Evolutionary conservation across 2,888 invertebrate species (phyloP), one percentile per base, ranked within the genome.

Genomic region (Dexiosoma caninum): DNA sequence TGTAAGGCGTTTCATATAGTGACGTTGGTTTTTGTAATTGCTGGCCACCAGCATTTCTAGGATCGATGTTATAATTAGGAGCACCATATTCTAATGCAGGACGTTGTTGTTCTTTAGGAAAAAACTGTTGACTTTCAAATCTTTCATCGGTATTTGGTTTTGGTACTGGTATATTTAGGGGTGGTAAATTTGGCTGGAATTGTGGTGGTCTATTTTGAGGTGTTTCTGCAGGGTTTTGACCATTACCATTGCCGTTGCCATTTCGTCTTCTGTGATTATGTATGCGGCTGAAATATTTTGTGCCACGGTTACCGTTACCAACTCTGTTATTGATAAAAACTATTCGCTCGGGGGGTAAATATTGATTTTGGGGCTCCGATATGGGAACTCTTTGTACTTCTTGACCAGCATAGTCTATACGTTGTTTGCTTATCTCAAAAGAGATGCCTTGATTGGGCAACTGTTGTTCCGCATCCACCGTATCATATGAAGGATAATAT

Each of bases 321-420:
- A 72, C 78, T 16, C 83, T 80, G 16, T 76, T 75, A 21, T 83
- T 84, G 10, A 83, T 74, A 42, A 84, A 77, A 30, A 82, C 82
- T n/a, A 81, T 49, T 70, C 74, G 51, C 10, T 82, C 75, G 0
- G 88, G 86, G 9, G 88, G 85, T 21, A 87, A 70, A 72, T 88
- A 88, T 1, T 83, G 83, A 27, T 71, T 83, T 57, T 83, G 85
- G 2, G 86, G 85, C 32, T 82, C 83, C 23, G 79, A 76, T 5
- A 83, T 35, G 0, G 77, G 81, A 7, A 83, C 55, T 10, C 66
- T 59, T 55, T 82, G 81, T 21, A 86, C 64, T 57, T 77, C 72
- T 23, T 87, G 87, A 0, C 88, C 88, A 1, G 85, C 87, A 59
- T 85, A 87, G 3, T 88, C 86, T 0, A 90, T 86, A 14, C 86